Evolutionary conservation across 2,888 invertebrate species (phyloP), one percentile per base, ranked within the genome.

Genomic region (Cataglyphis livida): DNA sequence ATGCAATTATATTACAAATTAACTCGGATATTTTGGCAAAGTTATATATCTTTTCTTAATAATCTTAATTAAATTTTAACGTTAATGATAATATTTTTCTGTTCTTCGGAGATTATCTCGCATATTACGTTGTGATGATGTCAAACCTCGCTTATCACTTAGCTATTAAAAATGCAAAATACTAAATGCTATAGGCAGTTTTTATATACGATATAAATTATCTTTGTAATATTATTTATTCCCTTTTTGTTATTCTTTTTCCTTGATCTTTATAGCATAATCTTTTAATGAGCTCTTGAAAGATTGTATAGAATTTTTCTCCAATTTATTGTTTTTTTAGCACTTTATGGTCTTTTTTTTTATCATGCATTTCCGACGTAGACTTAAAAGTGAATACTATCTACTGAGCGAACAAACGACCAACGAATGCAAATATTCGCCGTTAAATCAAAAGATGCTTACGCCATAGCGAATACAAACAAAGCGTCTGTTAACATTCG

Each of bases 341-440:
- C 5, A 18, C 0, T 59, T 35, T n/a, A 41, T 51, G n/a, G 7
- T n/a, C 7, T 2, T n/a, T 51, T 51, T 51, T 48, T n/a, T 51
- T 21, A 65, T 38, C 38, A 41, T n/a, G 28, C 41, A 64, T 51
- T 65, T 64, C 18, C 21, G n/a, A 51, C 51, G 51, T 51, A 75
- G 21, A 15, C 1, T 18, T 18, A 18, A 41, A 61, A 61, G 18
- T 41, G n/a, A 3, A 62, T 38, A 21, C 4, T 57, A 21, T 2
- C 18, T 3, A 25, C 2, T 25, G 38, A 59, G 18, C 25, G 25
- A 73, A 61, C n/a, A 12, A 41, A 38, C 18, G 35, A 41, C 1
- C 57, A 57, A 21, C 57, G 57, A 57, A 57, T 21, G 57, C 12
- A 57, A 57, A 57, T 57, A 21, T n/a, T 21, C 21, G 57, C 7